Evolutionary conservation across 1,140 invertebrate species (phyloP).

Genomic region (Arctopsyche grandis): DNA sequence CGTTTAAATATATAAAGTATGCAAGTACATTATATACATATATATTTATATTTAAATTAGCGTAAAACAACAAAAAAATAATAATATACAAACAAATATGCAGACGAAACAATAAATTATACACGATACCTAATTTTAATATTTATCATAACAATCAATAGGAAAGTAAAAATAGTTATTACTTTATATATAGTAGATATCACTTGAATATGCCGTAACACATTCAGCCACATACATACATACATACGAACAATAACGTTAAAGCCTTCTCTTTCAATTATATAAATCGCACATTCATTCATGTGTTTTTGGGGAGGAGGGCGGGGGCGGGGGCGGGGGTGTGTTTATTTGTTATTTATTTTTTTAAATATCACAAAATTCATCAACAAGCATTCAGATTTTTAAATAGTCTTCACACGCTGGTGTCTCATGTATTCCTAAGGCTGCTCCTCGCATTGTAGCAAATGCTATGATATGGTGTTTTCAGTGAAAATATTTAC

Average conservation of each 20-base stretch:
- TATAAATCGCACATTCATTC: neutral
- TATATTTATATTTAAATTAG: neutral
- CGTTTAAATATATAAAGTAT: too few relatives aligned
- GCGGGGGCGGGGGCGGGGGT: too few relatives aligned
- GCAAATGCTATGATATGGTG: slow-evolving; percentile 52
- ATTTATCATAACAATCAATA: slow-evolving; percentile 5
- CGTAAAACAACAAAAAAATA: neutral
- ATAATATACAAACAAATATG: slow-evolving; percentile 2
- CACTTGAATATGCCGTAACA: slow-evolving; percentile 5
- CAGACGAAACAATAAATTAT: neutral
- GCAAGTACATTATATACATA: too few relatives aligned
- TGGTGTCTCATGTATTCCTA: slow-evolving; percentile 7
- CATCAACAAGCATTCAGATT: neutral
- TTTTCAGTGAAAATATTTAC: slow-evolving; percentile 64
- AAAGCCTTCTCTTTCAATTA: slow-evolving; percentile 3
- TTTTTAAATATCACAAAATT: slow-evolving; percentile 1
- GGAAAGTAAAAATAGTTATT: slow-evolving; percentile 25
- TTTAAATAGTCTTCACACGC: slow-evolving; percentile 25
- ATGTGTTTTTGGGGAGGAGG: neutral
- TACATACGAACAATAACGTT: neutral
- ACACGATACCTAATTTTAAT: neutral
- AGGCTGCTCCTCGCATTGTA: neutral
- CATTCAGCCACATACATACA: neutral
- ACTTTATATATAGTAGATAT: slow-evolving; percentile 12
- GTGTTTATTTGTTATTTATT: too few relatives aligned